phyloP scores from a whole-genome alignment of 2,113 vertebrate genomes.

The Hippocampus barbouri region DNA sequence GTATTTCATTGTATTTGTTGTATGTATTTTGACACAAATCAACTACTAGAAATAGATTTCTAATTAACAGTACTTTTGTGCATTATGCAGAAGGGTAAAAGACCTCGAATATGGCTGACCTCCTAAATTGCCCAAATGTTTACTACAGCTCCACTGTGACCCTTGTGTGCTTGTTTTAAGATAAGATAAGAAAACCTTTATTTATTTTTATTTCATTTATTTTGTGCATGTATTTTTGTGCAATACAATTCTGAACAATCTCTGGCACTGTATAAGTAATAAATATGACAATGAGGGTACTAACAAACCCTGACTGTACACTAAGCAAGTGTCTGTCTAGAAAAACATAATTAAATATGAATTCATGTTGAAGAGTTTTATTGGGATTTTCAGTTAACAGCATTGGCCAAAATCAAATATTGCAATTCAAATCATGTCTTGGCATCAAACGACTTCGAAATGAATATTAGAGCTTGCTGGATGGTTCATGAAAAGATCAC shows the following conservation, averaged over 20 bases:
- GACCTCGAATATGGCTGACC: not conserved
- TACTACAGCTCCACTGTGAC: not conserved
- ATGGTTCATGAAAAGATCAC: slow-evolving; percentile 14
- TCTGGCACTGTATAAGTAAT: not conserved
- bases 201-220: too few species aligned
- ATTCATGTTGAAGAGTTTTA: slow-evolving; percentile 70
- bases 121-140: not conserved
- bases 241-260: not conserved
- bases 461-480: slow-evolving; percentile 27
- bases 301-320: not conserved
- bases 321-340: not conserved
- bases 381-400: slow-evolving; percentile 69
- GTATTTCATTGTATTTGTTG: not conserved
- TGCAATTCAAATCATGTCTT: slow-evolving; percentile 51
- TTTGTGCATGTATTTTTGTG: not conserved
- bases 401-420: slow-evolving; percentile 65
- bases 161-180: not conserved
- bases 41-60: not conserved
- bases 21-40: not conserved
- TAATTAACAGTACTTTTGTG: not conserved
- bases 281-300: not conserved
- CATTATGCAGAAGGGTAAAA: not conserved
- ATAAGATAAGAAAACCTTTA: too few species aligned
- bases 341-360: slow-evolving; percentile 5
- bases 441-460: slow-evolving; percentile 27